A percentile compares a stretch with the other conserved stretches of the same genome.
Evolutionary conservation across 2,113 vertebrate genomes (phyloP).

Genomic region (Sylvia atricapilla): DNA sequence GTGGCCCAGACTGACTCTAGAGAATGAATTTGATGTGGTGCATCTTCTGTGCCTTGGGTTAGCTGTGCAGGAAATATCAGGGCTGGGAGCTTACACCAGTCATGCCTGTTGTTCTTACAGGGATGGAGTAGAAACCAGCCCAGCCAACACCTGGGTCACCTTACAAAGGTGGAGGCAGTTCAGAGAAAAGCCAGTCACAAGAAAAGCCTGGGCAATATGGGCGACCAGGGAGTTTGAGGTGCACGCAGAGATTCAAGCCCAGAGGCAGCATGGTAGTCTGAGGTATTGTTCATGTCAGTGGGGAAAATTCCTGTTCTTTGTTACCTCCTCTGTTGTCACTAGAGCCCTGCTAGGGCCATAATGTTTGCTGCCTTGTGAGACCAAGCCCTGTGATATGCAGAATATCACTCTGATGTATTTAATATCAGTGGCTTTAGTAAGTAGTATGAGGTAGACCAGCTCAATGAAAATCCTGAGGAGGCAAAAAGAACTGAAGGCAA

Average conservation of each 20-base stretch:
- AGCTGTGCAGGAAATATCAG: neutral
- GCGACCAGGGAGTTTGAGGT: neutral
- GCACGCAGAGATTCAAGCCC: neutral
- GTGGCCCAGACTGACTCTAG: neutral
- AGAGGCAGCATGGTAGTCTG: neutral
- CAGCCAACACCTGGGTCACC: neutral
- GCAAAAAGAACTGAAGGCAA: neutral
- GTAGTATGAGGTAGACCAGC: neutral
- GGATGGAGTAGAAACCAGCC: neutral
- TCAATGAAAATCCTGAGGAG: neutral
- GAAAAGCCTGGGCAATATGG: neutral
- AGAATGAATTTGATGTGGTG: neutral
- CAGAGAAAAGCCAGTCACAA: neutral
- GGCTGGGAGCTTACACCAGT: neutral
- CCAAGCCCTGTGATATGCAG: neutral
- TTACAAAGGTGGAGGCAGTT: neutral
- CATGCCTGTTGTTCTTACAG: rapidly evolving
- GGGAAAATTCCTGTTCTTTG: neutral
- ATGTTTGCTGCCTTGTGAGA: neutral
- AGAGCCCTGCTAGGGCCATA: neutral
- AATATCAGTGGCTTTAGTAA: neutral
- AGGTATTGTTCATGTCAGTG: rapidly evolving
- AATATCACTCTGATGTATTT: neutral
- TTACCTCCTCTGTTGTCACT: neutral
- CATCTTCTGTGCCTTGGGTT: neutral